Percentiles rank a stretch among this genome's conserved stretches.
These are phyloP conservation scores for Aplodontia rufa DNA, from an alignment of 2,113 vertebrate genomes.

Conservation along the genomic window DNA sequence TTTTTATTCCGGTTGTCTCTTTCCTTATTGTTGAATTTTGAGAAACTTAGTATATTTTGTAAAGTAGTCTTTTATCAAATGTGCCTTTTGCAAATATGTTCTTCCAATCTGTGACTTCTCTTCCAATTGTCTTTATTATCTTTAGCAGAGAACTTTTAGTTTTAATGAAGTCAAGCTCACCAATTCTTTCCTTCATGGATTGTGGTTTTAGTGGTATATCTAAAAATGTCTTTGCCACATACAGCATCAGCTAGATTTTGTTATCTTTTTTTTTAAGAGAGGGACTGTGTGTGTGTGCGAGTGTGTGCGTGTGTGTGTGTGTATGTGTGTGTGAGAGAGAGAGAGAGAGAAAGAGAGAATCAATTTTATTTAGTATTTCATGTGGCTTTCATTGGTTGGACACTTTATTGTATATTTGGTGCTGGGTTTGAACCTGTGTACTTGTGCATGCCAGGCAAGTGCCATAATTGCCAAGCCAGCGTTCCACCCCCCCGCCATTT, in stretches of 20 bases:
- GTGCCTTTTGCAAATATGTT: neutral
- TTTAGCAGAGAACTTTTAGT: neutral
- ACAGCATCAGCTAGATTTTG: neutral
- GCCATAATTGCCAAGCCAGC: too few species aligned
- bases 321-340: too few species aligned
- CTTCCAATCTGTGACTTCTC: neutral
- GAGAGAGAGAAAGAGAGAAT: too few species aligned
- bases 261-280: too few species aligned
- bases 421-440: too few species aligned
- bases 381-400: too few species aligned
- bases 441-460: too few species aligned
- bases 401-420: too few species aligned
- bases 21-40: neutral
- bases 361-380: too few species aligned
- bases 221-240: neutral
- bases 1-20: neutral
- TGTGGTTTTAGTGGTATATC: neutral
- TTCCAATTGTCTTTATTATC: neutral
- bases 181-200: neutral
- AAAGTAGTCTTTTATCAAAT: neutral
- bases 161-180: neutral
- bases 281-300: too few species aligned
- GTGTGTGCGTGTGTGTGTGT: too few species aligned
- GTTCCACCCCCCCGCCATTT: too few species aligned
- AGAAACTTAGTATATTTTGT: neutral